Evolutionary conservation across 2,113 vertebrate species (phyloP), one percentile per base, ranked within the genome.

Genomic region (Leptocoma aspasia): DNA sequence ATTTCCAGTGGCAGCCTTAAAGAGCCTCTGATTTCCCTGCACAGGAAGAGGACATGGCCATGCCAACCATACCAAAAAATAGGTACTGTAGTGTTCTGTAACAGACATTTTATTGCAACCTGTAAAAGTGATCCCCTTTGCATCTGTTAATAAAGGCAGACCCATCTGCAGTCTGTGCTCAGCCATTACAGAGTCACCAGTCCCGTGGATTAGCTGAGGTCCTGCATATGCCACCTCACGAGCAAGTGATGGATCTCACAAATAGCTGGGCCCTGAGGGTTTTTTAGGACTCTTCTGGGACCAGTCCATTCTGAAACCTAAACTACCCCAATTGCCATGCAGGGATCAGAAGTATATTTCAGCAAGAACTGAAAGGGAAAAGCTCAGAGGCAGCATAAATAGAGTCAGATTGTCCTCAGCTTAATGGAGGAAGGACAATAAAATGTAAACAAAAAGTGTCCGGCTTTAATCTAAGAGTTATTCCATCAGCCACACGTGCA

Each of bases 351-450:
- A 72, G 23, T 52, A 12, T 68, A 89, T 86, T 94, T 64, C 68
- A 92, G 47, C 24, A 82, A 71, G 53, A 45, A 35, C n/a, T 79
- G 61, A 75, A 89, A 94, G 65, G 27, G 30, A 72, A 82, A 89
- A 88, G 17, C 79, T 90, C 82, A 84, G 47, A 86, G 81, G 82
- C 71, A 91, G 37, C 79, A 83, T 79, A 91, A 92, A 90, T 50
- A 89, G 30, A 82, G 56, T 66, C 35, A 77, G 82, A 52, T 75
- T 92, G 60, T 79, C 79, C 65, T 95, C 42, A 82, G 20, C 15
- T 88, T 86, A 92, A 92, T 70, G 50, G 23, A 77, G 18, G 30
- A 90, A 92, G 60, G 60, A 78, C 63, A 94, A 70, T 57, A 72
- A 92, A 83, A 80, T 42, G 27, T 52, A 86, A 90, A 90, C 47